These are phyloP conservation scores for Trissolcus brochymenae DNA, from an alignment of 2,888 invertebrate species.

Conservation along the genomic window DNA sequence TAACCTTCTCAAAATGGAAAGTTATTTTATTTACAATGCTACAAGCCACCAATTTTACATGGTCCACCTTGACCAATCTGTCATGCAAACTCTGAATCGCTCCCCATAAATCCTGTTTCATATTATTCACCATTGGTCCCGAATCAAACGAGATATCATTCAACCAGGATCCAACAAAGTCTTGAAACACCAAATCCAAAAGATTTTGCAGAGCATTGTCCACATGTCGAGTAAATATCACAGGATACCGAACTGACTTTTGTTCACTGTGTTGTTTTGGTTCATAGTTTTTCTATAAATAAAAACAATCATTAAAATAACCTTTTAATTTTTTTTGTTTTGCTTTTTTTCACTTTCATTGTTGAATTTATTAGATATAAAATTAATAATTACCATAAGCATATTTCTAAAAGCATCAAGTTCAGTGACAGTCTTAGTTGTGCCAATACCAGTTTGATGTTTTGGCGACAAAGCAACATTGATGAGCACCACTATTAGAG, in stretches of 20 bases:
- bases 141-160: slow-evolving; percentile 83
- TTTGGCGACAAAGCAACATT: slow-evolving; percentile 82
- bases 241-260: slow-evolving; percentile 81
- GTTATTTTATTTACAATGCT: slow-evolving; percentile 89
- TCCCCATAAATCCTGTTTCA: slow-evolving; percentile 90
- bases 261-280: slow-evolving; percentile 71
- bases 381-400: slow-evolving; percentile 78
- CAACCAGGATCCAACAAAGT: slow-evolving; percentile 88
- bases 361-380: not conserved
- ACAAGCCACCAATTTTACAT: slow-evolving; percentile 88
- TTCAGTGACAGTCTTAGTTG: slow-evolving; percentile 81
- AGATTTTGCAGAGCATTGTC: slow-evolving; percentile 90
- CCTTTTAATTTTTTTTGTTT: not conserved
- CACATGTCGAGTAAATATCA: slow-evolving; percentile 89
- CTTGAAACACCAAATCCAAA: slow-evolving; percentile 86
- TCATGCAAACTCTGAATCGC: slow-evolving; percentile 86
- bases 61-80: slow-evolving; percentile 85
- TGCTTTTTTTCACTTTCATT: not conserved
- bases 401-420: slow-evolving; percentile 80
- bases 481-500: slow-evolving; percentile 79
- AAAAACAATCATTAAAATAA: not conserved
- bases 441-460: slow-evolving; percentile 80
- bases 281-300: slow-evolving; percentile 69
- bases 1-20: slow-evolving; percentile 90
- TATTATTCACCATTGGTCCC: slow-evolving; percentile 81